Evolutionary conservation across 2,888 invertebrate genomes (phyloP).

Genomic region (Cheilosia impressa): DNA sequence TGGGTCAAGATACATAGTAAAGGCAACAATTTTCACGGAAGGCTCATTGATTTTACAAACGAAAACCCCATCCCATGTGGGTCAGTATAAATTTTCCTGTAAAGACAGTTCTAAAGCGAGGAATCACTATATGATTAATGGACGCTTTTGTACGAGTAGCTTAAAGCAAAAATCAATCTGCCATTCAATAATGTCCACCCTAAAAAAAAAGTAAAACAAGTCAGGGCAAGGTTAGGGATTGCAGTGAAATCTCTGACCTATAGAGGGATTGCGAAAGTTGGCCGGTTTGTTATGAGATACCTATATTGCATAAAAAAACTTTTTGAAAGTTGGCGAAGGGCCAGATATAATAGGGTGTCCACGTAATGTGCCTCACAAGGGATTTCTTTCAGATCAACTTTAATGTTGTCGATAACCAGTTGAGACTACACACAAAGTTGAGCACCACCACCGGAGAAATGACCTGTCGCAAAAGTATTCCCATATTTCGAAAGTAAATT

Average conservation of each 20-base stretch:
- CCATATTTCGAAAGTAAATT: too few species aligned
- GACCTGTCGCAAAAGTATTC: too few species aligned
- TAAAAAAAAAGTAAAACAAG: background rate
- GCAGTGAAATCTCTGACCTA: slow-evolving; percentile 1
- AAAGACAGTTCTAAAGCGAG: background rate
- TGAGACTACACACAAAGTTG: too few species aligned
- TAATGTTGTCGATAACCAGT: too few species aligned
- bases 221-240: background rate
- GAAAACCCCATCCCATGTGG: background rate
- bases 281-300: background rate
- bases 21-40: too few species aligned
- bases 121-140: background rate
- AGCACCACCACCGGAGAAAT: too few species aligned
- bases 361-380: too few species aligned
- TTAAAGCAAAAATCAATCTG: background rate
- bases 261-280: background rate
- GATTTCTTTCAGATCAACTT: too few species aligned
- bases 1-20: background rate
- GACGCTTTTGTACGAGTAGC: background rate
- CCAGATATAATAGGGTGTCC: background rate
- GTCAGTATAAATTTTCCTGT: background rate
- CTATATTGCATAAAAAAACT: background rate
- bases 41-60: background rate
- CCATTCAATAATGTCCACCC: background rate
- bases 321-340: background rate